Conservation (phyloP, 2,888 invertebrate species). For the Perithous albicinctus region DNA sequence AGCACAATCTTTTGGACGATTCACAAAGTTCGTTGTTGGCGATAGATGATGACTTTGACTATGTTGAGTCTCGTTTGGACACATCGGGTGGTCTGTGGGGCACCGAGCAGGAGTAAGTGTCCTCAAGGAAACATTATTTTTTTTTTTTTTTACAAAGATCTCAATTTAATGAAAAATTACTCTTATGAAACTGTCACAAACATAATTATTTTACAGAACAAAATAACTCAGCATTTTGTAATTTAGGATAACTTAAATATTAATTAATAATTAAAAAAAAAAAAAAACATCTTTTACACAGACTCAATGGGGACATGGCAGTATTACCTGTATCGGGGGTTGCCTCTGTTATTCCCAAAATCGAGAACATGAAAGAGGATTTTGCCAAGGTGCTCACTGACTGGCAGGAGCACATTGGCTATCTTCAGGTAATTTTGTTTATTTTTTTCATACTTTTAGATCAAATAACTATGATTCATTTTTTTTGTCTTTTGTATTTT, state of each 20-base stretch:
- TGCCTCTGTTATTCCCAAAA: slow-evolving; percentile 76
- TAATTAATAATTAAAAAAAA: too few relatives aligned
- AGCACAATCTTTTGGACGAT: slow-evolving; percentile 77
- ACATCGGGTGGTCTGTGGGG: slow-evolving; percentile 78
- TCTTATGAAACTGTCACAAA: slow-evolving; percentile 1
- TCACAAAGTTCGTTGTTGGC: slow-evolving; percentile 77
- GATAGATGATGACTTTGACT: slow-evolving; percentile 79
- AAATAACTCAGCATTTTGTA: too few relatives aligned
- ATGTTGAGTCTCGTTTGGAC: slow-evolving; percentile 76
- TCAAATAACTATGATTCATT: too few relatives aligned
- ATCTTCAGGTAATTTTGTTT: slow-evolving; percentile 83
- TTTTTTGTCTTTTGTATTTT: too few relatives aligned
- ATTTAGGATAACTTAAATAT: too few relatives aligned
- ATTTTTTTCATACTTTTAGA: not conserved
- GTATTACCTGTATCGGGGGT: slow-evolving; percentile 83
- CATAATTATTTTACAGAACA: too few relatives aligned
- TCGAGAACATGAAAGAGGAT: slow-evolving; percentile 84
- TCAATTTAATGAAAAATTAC: too few relatives aligned
- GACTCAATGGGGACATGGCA: slow-evolving; percentile 84
- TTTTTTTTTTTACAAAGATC: not conserved
- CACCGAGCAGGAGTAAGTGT: slow-evolving; percentile 83
- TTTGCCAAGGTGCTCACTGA: slow-evolving; percentile 85
- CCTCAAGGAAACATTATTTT: not conserved
- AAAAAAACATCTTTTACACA: slow-evolving; percentile 16
- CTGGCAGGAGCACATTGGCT: slow-evolving; percentile 85